Base-by-base conservation (phyloP, 2,888 invertebrate species). In the Operophtera brumata region DNA sequence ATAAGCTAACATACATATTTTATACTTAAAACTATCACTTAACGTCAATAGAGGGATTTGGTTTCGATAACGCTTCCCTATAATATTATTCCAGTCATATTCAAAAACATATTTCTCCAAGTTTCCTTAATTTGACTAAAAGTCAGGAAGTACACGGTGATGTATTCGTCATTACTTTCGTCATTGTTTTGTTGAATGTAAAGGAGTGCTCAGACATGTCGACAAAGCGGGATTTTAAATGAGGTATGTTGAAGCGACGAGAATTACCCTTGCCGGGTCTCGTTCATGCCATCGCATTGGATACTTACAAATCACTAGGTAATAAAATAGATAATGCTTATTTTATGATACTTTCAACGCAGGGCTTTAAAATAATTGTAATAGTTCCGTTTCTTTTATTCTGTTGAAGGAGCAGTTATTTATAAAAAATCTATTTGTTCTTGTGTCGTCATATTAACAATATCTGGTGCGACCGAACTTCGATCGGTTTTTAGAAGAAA, bases 161-260 rank as follows among this genome's bases (percentile, higher is more conserved):
- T 47, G 47, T 51, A 47, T 58, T 58, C 54, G 42, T 54, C 59
- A 58, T 59, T 56, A 52, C 57, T 54, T 58, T 56, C 50, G 49
- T 49, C 53, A 59, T 60, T 66, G 63, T 66, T 64, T 59, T 47
- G 60, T 61, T 54, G 57, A 52, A 59, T 57, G 66, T 66, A 59
- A 64, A 65, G 66, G 62, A 64, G 64, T 63, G 59, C 57, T 62
- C 64, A 66, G 67, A 68, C 67, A 61, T 64, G 70, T 66, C 65
- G 62, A 57, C 60, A 20, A 20, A 20, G 60, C 66, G 71, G 71
- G 66, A 69, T 73, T 78, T 78, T 71, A 78, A 79, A 77, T 73
- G 74, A 76, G 71, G 66, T 61, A 43, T 39, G 51, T 32, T 59
- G 67, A 67, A 57, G 46, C 56, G 58, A 55, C 61, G 62, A 41